These are phyloP conservation scores for Cynocephalus volans DNA, from an alignment of 2,113 vertebrate species.

Conservation along the genomic window DNA sequence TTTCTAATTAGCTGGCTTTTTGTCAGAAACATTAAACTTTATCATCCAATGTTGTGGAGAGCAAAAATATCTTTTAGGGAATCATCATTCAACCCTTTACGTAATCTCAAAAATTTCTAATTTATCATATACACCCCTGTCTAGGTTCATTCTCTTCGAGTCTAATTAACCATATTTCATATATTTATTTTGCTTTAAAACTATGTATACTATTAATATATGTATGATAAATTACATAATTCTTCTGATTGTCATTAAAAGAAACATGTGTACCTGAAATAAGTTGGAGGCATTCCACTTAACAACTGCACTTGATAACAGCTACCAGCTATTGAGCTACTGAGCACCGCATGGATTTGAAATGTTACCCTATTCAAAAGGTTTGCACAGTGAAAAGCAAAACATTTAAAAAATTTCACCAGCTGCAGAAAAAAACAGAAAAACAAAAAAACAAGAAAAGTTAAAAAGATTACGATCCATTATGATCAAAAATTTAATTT, in stretches of 20 bases:
- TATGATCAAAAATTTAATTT: background rate
- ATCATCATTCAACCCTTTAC: background rate
- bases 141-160: conserved; percentile 25
- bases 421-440: too few relatives aligned
- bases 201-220: conserved; percentile 29
- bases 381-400: conserved; percentile 34
- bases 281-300: background rate
- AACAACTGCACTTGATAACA: background rate
- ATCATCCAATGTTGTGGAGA: background rate
- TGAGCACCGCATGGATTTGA: background rate
- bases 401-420: background rate
- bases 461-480: background rate
- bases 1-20: conserved; percentile 54
- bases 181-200: background rate
- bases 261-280: background rate
- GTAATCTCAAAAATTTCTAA: conserved; percentile 1
- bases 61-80: background rate
- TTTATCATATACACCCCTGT: background rate
- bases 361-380: background rate
- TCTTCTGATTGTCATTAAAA: conserved; percentile 53
- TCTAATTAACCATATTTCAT: conserved; percentile 43
- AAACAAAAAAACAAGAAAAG: too few relatives aligned
- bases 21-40: background rate
- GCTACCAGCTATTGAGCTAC: background rate
- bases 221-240: background rate